These are phyloP conservation scores for Maniola jurtina DNA, from an alignment of 1,140 invertebrate genomes.

Conservation along the genomic window DNA sequence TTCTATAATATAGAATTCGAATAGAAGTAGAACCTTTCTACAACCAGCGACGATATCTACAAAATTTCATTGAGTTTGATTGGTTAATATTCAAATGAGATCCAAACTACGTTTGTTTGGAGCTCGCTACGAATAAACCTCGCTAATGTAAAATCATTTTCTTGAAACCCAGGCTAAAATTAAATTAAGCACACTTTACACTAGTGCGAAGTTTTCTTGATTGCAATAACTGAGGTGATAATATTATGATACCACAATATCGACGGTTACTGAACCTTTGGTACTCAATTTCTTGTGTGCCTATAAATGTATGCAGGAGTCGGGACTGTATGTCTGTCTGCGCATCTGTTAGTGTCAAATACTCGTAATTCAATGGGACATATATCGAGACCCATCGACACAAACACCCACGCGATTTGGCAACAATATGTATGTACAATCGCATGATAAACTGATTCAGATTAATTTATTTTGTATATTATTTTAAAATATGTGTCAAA, in stretches of 20 bases:
- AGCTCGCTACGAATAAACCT: too few species aligned
- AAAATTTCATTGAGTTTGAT: too few species aligned
- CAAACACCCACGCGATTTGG: slow-evolving; percentile 33
- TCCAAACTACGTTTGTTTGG: too few species aligned
- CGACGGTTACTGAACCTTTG: not conserved
- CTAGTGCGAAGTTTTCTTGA: too few species aligned
- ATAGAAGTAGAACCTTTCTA: too few species aligned
- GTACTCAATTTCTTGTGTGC: slow-evolving; percentile 14
- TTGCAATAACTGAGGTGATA: not conserved
- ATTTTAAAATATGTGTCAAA: too few species aligned
- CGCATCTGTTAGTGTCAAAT: slow-evolving; percentile 30
- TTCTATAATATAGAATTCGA: too few species aligned
- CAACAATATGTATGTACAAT: slow-evolving; percentile 33
- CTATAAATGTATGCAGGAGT: slow-evolving; percentile 7
- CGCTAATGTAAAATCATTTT: too few species aligned
- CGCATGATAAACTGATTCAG: slow-evolving; percentile 14
- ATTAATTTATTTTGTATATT: not conserved
- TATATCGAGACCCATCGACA: slow-evolving; percentile 44
- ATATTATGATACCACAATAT: not conserved
- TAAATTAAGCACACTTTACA: too few species aligned
- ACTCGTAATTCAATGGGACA: slow-evolving; percentile 35
- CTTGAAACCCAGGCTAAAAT: too few species aligned
- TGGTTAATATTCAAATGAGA: too few species aligned
- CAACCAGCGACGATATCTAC: too few species aligned
- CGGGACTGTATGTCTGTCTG: slow-evolving; percentile 12